Evolutionary conservation across 2,113 vertebrate species (phyloP).

Genomic region (Clarias magur): DNA sequence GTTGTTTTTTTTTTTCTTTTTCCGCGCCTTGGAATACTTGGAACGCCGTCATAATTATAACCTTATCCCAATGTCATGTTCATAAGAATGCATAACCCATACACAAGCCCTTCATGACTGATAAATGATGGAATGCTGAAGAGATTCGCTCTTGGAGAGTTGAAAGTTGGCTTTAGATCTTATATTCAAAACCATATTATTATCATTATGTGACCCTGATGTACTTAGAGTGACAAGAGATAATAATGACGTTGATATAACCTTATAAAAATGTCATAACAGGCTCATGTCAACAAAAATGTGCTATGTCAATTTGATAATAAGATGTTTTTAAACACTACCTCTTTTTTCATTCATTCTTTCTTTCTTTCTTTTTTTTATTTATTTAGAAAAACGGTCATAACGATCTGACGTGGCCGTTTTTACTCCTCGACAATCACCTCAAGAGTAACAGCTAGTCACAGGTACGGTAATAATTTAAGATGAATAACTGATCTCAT

Average conservation of each 20-base stretch:
- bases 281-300: background rate
- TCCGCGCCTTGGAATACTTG: background rate
- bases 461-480: conserved; percentile 53
- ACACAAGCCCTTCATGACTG: background rate
- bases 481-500: background rate
- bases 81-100: background rate
- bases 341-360: background rate
- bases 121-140: background rate
- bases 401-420: conserved; percentile 81
- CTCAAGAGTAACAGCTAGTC: conserved; percentile 77
- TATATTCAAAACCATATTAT: background rate
- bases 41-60: background rate
- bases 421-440: conserved; percentile 82
- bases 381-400: conserved; percentile 76
- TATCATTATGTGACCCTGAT: background rate
- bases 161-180: background rate
- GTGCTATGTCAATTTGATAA: background rate
- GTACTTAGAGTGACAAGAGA: background rate
- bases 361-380: background rate
- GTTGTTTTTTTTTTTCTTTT: background rate
- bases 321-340: too few relatives aligned
- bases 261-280: background rate
- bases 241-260: background rate
- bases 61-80: background rate
- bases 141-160: background rate